These are phyloP conservation scores for Brassicogethes aeneus DNA, from an alignment of 2,888 invertebrate genomes.

Conservation along the genomic window DNA sequence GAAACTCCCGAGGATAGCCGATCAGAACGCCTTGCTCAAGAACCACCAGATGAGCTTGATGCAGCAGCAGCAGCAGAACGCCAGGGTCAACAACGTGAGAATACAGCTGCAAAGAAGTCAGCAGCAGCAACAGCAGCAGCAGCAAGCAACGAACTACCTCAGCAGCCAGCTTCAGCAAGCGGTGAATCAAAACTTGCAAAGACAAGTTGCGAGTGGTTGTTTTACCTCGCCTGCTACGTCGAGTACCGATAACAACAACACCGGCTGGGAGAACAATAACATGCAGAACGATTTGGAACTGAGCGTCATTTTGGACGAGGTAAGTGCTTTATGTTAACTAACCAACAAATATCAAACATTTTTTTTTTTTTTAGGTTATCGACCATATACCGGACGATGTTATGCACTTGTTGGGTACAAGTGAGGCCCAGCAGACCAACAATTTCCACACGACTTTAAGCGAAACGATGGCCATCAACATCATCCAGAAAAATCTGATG, in stretches of 20 bases:
- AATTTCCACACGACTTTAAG: constrained; percentile 38
- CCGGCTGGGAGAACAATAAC: constrained; percentile 37
- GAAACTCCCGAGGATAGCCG: constrained; percentile 46
- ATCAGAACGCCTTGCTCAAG: constrained; percentile 25
- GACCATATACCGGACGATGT: constrained; percentile 31
- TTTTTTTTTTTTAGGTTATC: too few species aligned
- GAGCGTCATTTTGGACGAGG: constrained; percentile 77
- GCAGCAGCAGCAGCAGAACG: constrained; percentile 17
- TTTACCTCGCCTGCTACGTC: constrained; percentile 30
- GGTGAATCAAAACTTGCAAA: constrained; percentile 21
- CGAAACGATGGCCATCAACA: constrained; percentile 77
- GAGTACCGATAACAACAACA: constrained; percentile 27
- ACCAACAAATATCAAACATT: constrained; percentile 67
- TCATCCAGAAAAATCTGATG: constrained; percentile 87
- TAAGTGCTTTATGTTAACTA: too few species aligned
- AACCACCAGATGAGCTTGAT: constrained; percentile 23
- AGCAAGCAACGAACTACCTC: constrained; percentile 34
- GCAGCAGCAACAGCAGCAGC: constrained; percentile 12
- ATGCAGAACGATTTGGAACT: constrained; percentile 59
- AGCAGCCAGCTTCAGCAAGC: constrained; percentile 25
- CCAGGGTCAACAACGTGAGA: constrained; percentile 16
- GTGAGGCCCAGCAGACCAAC: constrained; percentile 21
- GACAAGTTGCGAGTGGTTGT: constrained; percentile 24
- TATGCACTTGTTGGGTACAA: constrained; percentile 38
- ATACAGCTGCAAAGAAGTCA: constrained; percentile 7